Evolutionary conservation across 2,113 vertebrate genomes (phyloP).

Genomic region (Strigops habroptila): DNA sequence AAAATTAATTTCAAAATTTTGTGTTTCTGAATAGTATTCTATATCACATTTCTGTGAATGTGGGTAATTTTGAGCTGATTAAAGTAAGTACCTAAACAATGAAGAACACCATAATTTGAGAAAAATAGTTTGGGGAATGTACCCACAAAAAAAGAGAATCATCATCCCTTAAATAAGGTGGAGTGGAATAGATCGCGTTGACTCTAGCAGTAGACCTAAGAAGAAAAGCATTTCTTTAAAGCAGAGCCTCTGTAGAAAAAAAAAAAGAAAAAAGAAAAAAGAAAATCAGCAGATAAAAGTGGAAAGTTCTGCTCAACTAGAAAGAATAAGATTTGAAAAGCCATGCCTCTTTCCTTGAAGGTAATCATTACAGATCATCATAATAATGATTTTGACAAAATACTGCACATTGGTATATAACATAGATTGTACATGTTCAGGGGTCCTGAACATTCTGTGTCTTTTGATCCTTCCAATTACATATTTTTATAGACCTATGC

Average conservation of each 20-base stretch:
- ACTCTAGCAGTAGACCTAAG: background rate
- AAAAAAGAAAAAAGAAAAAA: background rate
- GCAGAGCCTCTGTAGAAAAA: fast-evolving
- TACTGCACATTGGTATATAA: fast-evolving
- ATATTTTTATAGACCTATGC: background rate
- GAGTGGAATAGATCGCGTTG: background rate
- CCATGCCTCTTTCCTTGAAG: background rate
- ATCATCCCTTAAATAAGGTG: background rate
- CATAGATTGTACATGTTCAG: background rate
- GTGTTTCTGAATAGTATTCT: background rate
- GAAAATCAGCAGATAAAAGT: background rate
- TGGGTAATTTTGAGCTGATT: background rate
- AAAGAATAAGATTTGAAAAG: background rate
- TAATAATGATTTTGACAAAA: background rate
- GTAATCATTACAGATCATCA: background rate
- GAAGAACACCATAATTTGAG: background rate
- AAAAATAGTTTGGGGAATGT: background rate
- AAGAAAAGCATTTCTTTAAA: background rate
- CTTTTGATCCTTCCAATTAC: background rate
- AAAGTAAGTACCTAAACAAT: background rate
- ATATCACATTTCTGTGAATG: background rate
- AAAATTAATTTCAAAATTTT: background rate
- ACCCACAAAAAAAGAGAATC: background rate
- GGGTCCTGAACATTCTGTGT: fast-evolving
- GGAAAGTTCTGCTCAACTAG: background rate